Percentiles rank a stretch among this genome's conserved stretches.
phyloP scores from a whole-genome alignment of 2,113 vertebrate genomes.

The Danio rerio region GRCz12tu NC_133178.1:33911001-33911500 shows the following conservation, averaged over 20 bases:
- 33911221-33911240: conserved; percentile 36
- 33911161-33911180: too few species aligned
- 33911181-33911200: conserved; percentile 18
- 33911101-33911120: conserved; percentile 12
- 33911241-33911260: conserved; percentile 39
- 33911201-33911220: conserved; percentile 49
- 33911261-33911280: conserved; percentile 51
- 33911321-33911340: neutral
- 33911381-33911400: neutral
- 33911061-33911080: too few species aligned
- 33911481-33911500: too few species aligned
- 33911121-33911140: conserved; percentile 4
- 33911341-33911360: too few species aligned
- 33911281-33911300: conserved; percentile 15
- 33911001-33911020: neutral
- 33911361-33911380: too few species aligned
- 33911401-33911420: neutral
- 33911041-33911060: neutral
- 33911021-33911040: neutral
- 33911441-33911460: too few species aligned
- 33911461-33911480: too few species aligned
- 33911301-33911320: conserved; percentile 25
- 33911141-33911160: conserved; percentile 15
- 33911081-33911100: neutral
- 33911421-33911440: too few species aligned